Percentiles rank a stretch among this genome's conserved stretches.
These are phyloP conservation scores for Lycaena phlaeas DNA, from an alignment of 2,888 invertebrate species.

Conservation along the genomic window DNA sequence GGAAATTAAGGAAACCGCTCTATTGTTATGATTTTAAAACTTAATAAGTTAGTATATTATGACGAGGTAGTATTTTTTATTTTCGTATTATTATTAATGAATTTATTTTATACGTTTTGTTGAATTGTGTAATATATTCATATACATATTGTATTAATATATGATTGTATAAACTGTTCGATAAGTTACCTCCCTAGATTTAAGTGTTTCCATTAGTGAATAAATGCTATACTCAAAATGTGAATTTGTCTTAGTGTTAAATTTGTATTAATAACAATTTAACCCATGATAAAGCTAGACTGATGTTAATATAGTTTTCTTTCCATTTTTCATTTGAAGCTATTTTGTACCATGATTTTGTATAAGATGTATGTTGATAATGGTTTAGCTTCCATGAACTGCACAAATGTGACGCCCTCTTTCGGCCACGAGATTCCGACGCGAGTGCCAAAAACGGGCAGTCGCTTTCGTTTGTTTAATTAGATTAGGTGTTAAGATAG, in stretches of 20 bases:
- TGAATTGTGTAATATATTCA: conserved; percentile 47
- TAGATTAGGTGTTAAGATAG: conserved; percentile 35
- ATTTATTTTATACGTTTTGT: conserved; percentile 9
- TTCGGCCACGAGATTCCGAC: neutral
- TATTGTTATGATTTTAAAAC: conserved; percentile 35
- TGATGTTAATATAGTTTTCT: conserved; percentile 32
- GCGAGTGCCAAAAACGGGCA: conserved; percentile 2
- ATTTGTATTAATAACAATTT: conserved; percentile 35
- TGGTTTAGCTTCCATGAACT: conserved; percentile 55
- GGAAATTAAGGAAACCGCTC: conserved; percentile 11
- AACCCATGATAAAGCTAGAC: conserved; percentile 41
- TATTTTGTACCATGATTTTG: conserved; percentile 36
- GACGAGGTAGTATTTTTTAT: conserved; percentile 8
- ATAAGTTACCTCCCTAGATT: conserved; percentile 43
- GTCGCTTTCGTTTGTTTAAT: conserved; percentile 6
- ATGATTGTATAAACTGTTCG: conserved; percentile 48
- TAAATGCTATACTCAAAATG: conserved; percentile 56
- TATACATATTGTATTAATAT: conserved; percentile 46
- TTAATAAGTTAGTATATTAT: conserved; percentile 9
- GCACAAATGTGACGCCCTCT: conserved; percentile 40
- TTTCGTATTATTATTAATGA: conserved; percentile 10
- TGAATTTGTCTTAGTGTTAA: conserved; percentile 53
- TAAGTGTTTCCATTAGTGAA: conserved; percentile 60
- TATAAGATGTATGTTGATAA: conserved; percentile 38
- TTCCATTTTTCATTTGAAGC: conserved; percentile 26